Evolutionary conservation across 2,113 vertebrate species (phyloP).

Genomic region (Vidua macroura): DNA sequence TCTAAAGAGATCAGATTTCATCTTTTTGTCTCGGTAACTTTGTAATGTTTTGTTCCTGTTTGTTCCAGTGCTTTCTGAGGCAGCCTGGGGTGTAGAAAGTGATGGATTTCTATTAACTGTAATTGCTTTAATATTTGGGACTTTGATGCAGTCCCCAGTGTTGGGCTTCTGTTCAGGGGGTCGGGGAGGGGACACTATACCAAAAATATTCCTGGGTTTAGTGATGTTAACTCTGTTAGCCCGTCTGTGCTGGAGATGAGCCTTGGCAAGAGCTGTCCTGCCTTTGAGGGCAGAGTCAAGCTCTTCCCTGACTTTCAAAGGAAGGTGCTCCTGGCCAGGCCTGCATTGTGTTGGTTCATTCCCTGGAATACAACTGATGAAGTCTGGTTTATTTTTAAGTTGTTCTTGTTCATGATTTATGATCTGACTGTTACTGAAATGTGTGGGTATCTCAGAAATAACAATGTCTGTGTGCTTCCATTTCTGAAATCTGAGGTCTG

Average conservation of each 20-base stretch:
- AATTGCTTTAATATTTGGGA: constrained; percentile 14
- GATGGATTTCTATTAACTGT: background rate
- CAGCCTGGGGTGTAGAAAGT: background rate
- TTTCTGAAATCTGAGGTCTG: background rate
- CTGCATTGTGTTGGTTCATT: background rate
- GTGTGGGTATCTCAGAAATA: background rate
- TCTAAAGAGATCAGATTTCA: background rate
- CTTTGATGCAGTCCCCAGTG: background rate
- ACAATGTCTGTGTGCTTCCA: background rate
- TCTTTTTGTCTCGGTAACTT: background rate
- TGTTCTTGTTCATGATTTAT: background rate
- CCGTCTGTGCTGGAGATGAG: background rate
- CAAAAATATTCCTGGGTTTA: background rate
- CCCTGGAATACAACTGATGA: background rate
- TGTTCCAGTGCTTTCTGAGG: background rate
- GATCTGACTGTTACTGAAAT: background rate
- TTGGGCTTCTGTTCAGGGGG: background rate
- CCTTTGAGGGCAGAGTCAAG: background rate
- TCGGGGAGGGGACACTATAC: background rate
- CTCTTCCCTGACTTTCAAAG: background rate
- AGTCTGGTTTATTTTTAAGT: background rate
- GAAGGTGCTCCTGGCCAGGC: background rate
- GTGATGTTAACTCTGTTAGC: background rate
- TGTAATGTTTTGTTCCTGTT: background rate
- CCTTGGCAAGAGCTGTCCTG: background rate